phyloP scores from a whole-genome alignment of 2,113 vertebrate genomes.

The Paracanthobrama guichenoti region DNA sequence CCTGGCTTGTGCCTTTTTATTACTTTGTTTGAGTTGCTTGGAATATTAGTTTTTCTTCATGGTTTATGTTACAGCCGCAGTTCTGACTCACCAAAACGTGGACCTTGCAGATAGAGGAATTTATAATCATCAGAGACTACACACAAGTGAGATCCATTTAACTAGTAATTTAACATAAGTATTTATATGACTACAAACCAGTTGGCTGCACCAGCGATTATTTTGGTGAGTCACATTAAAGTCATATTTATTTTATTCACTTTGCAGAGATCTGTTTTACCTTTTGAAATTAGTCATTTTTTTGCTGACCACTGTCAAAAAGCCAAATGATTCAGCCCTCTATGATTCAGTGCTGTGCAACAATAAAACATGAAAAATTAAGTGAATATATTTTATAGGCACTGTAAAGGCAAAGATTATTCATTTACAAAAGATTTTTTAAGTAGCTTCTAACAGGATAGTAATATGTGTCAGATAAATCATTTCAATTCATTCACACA shows the following conservation, averaged over 20 bases:
- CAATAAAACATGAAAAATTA: not conserved
- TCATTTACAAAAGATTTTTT: not conserved
- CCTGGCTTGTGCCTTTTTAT: not conserved
- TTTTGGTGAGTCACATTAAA: not conserved
- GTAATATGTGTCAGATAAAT: not conserved
- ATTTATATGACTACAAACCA: not conserved
- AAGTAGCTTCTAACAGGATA: not conserved
- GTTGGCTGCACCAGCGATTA: not conserved
- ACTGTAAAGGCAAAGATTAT: not conserved
- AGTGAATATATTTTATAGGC: not conserved
- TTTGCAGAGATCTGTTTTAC: not conserved
- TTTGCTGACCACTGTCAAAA: not conserved
- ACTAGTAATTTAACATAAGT: no score
- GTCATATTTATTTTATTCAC: not conserved
- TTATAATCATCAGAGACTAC: not conserved
- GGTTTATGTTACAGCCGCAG: not conserved
- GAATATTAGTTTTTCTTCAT: not conserved
- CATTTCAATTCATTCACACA: not conserved
- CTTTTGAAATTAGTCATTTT: not conserved
- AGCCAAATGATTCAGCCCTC: not conserved
- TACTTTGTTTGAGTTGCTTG: not conserved
- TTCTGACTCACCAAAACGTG: constrained; percentile 19
- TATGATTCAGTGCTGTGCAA: not conserved
- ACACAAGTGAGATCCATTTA: not conserved
- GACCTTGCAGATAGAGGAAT: not conserved